phyloP scores from a whole-genome alignment of 2,888 invertebrate genomes.

The Yponomeuta plumbellus region DNA sequence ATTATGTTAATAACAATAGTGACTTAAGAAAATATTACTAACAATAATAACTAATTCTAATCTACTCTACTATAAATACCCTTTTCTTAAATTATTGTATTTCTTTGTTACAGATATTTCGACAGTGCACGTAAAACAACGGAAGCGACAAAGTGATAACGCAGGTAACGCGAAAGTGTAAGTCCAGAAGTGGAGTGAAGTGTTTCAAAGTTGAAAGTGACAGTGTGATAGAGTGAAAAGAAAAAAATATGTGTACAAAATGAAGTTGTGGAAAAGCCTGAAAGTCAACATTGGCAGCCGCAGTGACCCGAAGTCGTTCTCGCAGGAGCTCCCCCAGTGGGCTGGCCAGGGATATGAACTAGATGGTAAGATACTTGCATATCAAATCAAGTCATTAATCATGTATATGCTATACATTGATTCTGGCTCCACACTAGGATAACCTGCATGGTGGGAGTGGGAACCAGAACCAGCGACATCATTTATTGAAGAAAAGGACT shows the following conservation, averaged over 20 bases:
- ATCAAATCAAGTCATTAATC: too few species aligned
- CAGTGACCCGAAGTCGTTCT: conserved; percentile 55
- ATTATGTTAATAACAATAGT: too few species aligned
- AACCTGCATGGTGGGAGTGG: too few species aligned
- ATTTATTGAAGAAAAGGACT: too few species aligned
- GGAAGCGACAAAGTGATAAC: not conserved
- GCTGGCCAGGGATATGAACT: conserved; percentile 63
- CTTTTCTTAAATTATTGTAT: not conserved
- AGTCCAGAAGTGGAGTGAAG: not conserved
- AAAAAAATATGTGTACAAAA: conserved; percentile 60
- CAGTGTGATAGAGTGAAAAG: conserved; percentile 30
- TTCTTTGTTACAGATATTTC: conserved; percentile 9
- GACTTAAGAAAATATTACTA: too few species aligned
- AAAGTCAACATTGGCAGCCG: conserved; percentile 69
- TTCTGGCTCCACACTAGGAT: too few species aligned
- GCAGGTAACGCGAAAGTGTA: not conserved
- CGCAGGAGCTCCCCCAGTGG: conserved; percentile 65
- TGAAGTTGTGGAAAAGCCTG: conserved; percentile 73
- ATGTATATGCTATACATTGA: too few species aligned
- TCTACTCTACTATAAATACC: too few species aligned
- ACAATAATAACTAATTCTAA: too few species aligned
- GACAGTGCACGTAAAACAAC: not conserved
- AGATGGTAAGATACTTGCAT: conserved; percentile 49
- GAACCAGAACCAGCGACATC: too few species aligned
- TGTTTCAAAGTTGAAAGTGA: conserved; percentile 4